Evolutionary conservation across 2,113 vertebrate genomes (phyloP).

Genomic region (Aldabrachelys gigantea): DNA sequence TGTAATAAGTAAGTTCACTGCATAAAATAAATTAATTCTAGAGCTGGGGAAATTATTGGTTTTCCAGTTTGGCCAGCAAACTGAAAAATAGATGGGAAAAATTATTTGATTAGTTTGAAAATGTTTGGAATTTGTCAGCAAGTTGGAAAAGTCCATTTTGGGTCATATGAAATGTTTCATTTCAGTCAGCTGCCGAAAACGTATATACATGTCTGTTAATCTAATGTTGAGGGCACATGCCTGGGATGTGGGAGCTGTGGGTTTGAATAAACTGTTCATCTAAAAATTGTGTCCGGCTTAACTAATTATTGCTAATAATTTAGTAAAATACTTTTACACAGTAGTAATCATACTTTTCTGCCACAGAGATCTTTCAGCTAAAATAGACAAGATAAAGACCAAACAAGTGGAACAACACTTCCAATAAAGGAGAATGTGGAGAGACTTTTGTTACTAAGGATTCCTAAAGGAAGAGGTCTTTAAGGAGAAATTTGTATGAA

Average conservation of each 20-base stretch:
- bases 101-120: neutral
- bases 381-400: neutral
- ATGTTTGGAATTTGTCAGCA: neutral
- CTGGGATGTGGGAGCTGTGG: neutral
- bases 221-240: neutral
- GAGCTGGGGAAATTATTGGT: neutral
- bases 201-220: neutral
- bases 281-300: neutral
- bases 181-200: neutral
- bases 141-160: neutral
- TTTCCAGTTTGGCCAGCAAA: neutral
- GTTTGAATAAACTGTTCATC: neutral
- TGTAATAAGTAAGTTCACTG: neutral
- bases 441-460: neutral
- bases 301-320: neutral
- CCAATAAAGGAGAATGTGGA: neutral
- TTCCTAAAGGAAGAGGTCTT: neutral
- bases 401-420: neutral
- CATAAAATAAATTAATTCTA: neutral
- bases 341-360: neutral
- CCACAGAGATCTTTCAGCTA: neutral
- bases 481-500: neutral
- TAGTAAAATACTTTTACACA: neutral
- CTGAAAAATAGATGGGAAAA: neutral
- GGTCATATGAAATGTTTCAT: neutral